phyloP scores from a whole-genome alignment of 2,797 vertebrate genomes.

The Sebastes jordani region DNA sequence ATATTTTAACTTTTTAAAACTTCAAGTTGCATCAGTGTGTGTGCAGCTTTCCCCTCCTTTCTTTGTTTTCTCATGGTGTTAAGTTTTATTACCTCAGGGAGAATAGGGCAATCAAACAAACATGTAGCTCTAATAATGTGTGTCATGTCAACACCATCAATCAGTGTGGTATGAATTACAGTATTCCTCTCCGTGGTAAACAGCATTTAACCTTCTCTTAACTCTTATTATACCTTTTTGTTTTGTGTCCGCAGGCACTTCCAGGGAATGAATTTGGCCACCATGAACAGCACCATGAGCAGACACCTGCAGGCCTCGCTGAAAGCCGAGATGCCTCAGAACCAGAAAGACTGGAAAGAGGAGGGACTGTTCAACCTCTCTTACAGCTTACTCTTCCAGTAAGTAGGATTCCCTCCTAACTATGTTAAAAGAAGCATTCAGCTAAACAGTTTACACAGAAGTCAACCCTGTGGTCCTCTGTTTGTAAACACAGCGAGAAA shows the following conservation, averaged over 20 bases:
- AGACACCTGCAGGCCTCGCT: conserved; percentile 79
- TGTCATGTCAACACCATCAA: background rate
- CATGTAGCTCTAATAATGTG: background rate
- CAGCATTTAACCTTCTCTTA: background rate
- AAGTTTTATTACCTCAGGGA: background rate
- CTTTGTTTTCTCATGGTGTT: background rate
- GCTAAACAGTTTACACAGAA: conserved; percentile 79
- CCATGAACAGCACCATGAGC: conserved; percentile 77
- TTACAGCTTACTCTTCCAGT: conserved; percentile 87
- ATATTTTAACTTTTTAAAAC: background rate
- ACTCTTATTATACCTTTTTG: background rate
- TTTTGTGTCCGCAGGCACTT: conserved; percentile 80
- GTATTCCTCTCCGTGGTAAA: rapidly evolving
- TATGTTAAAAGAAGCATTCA: conserved; percentile 3
- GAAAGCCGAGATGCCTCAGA: conserved; percentile 63
- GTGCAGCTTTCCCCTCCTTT: background rate
- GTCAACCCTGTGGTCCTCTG: conserved; percentile 11
- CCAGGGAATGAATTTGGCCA: conserved; percentile 72
- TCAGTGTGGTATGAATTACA: conserved; percentile 1
- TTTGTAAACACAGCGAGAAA: conserved; percentile 69
- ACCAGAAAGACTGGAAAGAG: conserved; percentile 81
- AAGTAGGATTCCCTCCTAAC: conserved; percentile 4
- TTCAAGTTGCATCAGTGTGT: background rate
- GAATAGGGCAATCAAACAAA: background rate
- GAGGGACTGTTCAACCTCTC: conserved; percentile 84